Base-by-base conservation (phyloP, 2,888 invertebrate species). In the Meiosimyza platycephala region DNA sequence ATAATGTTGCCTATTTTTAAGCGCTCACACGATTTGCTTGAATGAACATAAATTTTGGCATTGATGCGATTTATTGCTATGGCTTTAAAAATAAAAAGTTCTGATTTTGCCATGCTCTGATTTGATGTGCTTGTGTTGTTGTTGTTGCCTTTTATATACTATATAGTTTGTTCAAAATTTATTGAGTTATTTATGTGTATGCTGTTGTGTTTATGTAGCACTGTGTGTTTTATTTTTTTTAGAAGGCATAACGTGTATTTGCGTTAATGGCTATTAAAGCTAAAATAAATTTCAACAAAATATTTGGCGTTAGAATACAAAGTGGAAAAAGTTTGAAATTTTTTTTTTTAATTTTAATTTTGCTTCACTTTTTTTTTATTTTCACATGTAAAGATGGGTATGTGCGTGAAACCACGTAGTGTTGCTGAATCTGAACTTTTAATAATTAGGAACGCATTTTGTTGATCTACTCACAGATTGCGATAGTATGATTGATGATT, bases 1-100 rank as follows among this genome's bases (percentile, higher is more conserved):
- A 22, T 15, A 48, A 63, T 50, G 48, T 47, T 63, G 47, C 48
- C 48, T 22, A 18, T 48, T 63, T 63, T 22, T 40, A 40, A 40
- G 40, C 40, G 40, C 40, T 40, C 40, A 40, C 40, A 40, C 40
- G 40, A 40, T 40, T 40, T 40, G 40, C 40, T 47, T 47, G 62
- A 67, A 74, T 68, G 67, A 67, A 57, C 71, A 68, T 74, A 71
- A 71, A 74, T 74, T 74, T 67, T 74, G 67, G 67, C 71, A 74
- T 74, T 71, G 74, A 74, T 71, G 67, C 71, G 71, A 74, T 74
- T 74, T 71, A 74, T 74, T 74, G 74, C 67, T 57, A 50, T 68
- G 67, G 54, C 59, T 22, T 54, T n/a, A 73, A 73, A 67, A 64
- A 18, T 22, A 22, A 52, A 52, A 16, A 63, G 33, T 12, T 15